Percentiles rank a stretch among this genome's conserved stretches.
These are phyloP conservation scores for Drosophila kambysellisi DNA, from an alignment of 2,888 invertebrate genomes.

Conservation along the genomic window DNA sequence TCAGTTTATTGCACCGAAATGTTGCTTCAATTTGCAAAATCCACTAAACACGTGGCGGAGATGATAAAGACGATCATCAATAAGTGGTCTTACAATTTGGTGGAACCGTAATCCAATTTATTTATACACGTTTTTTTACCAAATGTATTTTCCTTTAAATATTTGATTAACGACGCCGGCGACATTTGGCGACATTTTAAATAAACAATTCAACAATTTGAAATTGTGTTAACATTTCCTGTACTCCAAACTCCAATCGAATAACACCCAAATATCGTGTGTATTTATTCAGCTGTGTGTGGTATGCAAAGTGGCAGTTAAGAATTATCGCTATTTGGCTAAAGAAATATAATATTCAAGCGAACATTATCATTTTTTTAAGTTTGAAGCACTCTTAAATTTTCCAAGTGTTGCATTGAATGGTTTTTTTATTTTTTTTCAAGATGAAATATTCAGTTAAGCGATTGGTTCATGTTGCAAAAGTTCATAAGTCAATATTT, in stretches of 20 bases:
- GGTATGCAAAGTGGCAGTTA: neutral
- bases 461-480: neutral
- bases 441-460: neutral
- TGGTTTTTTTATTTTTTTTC: too few species aligned
- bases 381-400: neutral
- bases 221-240: conserved; percentile 11
- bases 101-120: neutral
- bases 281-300: conserved; percentile 4
- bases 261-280: neutral
- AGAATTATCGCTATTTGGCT: neutral
- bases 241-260: neutral
- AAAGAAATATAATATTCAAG: neutral
- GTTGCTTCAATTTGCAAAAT: conserved; percentile 43
- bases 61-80: neutral
- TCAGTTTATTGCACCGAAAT: conserved; percentile 49
- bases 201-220: neutral
- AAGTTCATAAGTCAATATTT: neutral
- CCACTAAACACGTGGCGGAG: conserved; percentile 8
- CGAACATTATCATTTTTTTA: neutral
- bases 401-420: too few species aligned
- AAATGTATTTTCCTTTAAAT: neutral
- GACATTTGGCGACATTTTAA: neutral
- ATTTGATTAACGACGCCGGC: neutral
- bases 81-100: neutral
- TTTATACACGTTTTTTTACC: neutral